These are phyloP conservation scores for Galagoides demidoff DNA, from an alignment of 2,797 vertebrate species.

Conservation along the genomic window DNA sequence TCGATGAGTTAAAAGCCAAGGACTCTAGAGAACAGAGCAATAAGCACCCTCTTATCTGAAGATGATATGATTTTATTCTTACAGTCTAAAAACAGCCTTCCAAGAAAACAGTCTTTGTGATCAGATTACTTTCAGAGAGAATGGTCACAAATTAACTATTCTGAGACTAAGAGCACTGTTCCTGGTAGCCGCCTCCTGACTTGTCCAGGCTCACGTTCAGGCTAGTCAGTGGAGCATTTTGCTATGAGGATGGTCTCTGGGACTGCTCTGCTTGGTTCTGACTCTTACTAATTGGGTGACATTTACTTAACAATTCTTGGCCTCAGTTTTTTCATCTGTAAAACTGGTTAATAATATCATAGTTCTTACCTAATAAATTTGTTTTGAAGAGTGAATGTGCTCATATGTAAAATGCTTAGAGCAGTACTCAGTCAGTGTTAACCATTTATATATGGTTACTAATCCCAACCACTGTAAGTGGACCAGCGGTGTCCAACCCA, in stretches of 20 bases:
- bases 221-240: not conserved
- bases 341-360: not conserved
- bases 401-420: conserved; percentile 15
- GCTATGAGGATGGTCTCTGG: not conserved
- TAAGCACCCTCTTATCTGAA: conserved; percentile 34
- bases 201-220: not conserved
- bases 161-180: not conserved
- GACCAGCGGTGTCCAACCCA: no score
- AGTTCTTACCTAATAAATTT: not conserved
- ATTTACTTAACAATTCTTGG: conserved; percentile 32
- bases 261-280: not conserved
- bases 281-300: not conserved
- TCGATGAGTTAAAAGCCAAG: not conserved
- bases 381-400: not conserved
- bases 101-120: conserved; percentile 19
- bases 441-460: not conserved
- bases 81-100: not conserved
- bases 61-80: conserved; percentile 4
- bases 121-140: conserved; percentile 19
- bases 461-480: not conserved
- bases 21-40: conserved; percentile 38
- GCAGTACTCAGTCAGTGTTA: not conserved
- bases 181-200: not conserved
- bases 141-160: conserved; percentile 14
- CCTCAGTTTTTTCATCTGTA: not conserved